Conservation (phyloP, 2,888 invertebrate species). For the Heteromurus nitidus region DNA sequence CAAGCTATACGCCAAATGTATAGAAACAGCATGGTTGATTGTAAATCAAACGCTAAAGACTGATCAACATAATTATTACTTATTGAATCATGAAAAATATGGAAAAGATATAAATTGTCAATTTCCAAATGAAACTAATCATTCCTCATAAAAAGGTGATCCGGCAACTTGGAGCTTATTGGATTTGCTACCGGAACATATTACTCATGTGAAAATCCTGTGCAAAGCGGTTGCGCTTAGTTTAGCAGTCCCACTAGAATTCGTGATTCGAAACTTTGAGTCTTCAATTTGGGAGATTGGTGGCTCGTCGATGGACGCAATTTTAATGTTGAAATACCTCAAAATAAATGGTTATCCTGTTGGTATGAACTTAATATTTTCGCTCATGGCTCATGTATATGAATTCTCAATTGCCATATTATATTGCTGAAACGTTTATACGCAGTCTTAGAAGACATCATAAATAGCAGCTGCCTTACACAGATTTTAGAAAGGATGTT, state of each 20-base stretch:
- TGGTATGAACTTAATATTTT: not conserved
- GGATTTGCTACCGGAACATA: not conserved
- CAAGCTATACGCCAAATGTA: not conserved
- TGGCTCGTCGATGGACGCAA: not conserved
- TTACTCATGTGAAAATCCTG: not conserved
- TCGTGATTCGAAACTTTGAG: slow-evolving; percentile 8
- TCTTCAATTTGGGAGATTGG: slow-evolving; percentile 6
- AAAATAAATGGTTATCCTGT: slow-evolving; percentile 10
- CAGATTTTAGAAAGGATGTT: slow-evolving; percentile 4
- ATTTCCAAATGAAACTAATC: not conserved
- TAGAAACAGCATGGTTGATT: slow-evolving; percentile 2
- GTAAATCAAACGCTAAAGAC: too few relatives aligned
- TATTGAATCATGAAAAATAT: not conserved
- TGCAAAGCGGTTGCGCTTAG: slow-evolving; percentile 21
- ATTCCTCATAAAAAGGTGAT: slow-evolving; percentile 11
- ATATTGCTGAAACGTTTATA: not conserved
- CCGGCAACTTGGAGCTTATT: not conserved
- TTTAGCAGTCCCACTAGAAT: not conserved
- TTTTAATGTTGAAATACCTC: not conserved
- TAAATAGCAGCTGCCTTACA: not conserved
- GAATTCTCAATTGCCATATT: not conserved
- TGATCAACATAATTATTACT: not conserved
- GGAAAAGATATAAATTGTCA: too few relatives aligned
- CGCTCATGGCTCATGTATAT: not conserved
- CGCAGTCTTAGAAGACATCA: not conserved